Evolutionary conservation across 1,140 invertebrate species (phyloP), one percentile per base, ranked within the genome.

Genomic region (Pseudomyrmex dendroicus): DNA sequence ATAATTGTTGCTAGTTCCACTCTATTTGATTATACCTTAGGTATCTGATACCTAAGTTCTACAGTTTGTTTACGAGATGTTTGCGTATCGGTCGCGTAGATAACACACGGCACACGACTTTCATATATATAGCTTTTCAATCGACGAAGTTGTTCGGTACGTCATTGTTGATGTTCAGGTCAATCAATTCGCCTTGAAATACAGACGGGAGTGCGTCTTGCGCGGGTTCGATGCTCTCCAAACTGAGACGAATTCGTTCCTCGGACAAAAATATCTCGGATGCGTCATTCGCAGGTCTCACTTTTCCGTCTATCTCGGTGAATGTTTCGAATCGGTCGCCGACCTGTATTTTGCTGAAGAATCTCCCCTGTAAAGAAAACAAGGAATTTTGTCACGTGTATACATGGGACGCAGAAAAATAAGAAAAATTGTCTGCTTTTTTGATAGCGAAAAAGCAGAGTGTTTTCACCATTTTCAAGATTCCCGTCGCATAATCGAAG

Each of bases 191-290:
- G 3, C 56, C 44, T 20, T 57, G 66, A 10, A 4, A 13, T 2
- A 67, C 2, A 15, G 17, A 7, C 4, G 73, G 73, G 44, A 83
- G 15, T 15, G 20, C 5, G 9, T 70, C 50, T 8, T 22, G 2
- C 9, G 82, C 82, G 2, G 73, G 82, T 1, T 78, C 25, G 25
- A 84, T 56, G 10, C 3, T 17, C 1, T 68, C 8, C 5, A 84
- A 12, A 17, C 52, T 66, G 10, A 84, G 15, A 10, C 12, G 50
- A 12, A 15, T 10, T 8, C 22, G n/a, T 54, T 44, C 54, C 25
- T 17, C 62, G 50, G 54, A 78, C 2, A 15, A n/a, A 10, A 25
- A 44, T 25, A n/a, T 62, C 1, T 1, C 52, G 7, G 22, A 9
- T 10, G 15, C 13, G 46, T 25, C 20, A 12, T 2, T 61, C n/a